These are phyloP conservation scores for Antrozous pallidus DNA, from an alignment of 2,797 vertebrate species.

Conservation along the genomic window DNA sequence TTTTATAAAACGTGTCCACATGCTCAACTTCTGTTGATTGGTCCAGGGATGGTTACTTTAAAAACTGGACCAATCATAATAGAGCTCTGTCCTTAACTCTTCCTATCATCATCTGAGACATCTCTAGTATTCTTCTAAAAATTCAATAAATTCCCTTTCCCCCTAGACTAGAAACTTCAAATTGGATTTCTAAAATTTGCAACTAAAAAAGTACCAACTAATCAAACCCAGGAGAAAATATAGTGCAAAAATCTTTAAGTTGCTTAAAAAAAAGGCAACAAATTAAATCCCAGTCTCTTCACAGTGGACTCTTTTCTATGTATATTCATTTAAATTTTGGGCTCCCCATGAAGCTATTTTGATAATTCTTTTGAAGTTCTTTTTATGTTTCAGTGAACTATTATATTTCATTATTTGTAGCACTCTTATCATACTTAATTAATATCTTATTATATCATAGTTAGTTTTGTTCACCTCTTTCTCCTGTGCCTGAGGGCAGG, in stretches of 20 bases:
- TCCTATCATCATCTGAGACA: neutral
- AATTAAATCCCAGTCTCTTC: neutral
- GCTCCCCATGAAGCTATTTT: neutral
- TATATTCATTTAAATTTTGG: neutral
- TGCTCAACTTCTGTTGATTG: neutral
- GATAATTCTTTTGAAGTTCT: neutral
- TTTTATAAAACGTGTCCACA: neutral
- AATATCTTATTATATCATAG: neutral
- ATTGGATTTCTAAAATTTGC: neutral
- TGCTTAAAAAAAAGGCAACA: neutral
- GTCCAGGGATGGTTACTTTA: neutral
- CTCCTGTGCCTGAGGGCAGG: neutral
- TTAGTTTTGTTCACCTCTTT: slow-evolving; percentile 24
- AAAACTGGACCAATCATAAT: neutral
- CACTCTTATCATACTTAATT: neutral
- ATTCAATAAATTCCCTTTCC: neutral
- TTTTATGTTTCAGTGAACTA: neutral
- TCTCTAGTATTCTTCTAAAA: neutral
- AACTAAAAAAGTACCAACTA: neutral
- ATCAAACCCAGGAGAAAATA: neutral
- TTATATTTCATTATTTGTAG: slow-evolving; percentile 9
- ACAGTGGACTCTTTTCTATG: neutral
- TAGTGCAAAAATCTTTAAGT: neutral
- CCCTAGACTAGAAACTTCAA: neutral
- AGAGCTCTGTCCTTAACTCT: neutral